These are phyloP conservation scores for Pelagia noctiluca DNA, from an alignment of 30 jellyfish, hydroid and myxozoan genomes.

Conservation along the genomic window DNA sequence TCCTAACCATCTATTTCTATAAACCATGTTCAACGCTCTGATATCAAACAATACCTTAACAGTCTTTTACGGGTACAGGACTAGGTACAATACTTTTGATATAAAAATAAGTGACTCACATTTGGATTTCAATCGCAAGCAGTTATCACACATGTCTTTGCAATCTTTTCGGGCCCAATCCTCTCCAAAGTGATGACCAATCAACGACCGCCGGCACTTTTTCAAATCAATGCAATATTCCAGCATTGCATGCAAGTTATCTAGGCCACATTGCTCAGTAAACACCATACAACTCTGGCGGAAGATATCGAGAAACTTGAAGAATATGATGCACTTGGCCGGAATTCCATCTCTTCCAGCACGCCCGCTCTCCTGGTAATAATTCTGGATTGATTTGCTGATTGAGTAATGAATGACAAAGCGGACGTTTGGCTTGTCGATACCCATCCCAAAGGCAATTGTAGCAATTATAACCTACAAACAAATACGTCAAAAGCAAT, in stretches of 20 bases:
- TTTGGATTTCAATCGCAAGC: constrained; percentile 7
- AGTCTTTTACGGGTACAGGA: no score
- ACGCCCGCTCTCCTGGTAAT: constrained; percentile 97
- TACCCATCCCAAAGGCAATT: constrained; percentile 97
- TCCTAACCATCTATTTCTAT: no score
- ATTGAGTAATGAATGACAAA: constrained; percentile 90
- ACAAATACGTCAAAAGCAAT: no score
- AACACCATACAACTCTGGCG: constrained; percentile 86
- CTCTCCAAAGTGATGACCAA: constrained; percentile 85
- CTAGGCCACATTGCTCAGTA: constrained; percentile 88
- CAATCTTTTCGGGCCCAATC: constrained; percentile 66
- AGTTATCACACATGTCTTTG: constrained; percentile 85
- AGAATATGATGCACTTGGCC: constrained; percentile 84
- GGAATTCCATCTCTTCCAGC: constrained; percentile 90
- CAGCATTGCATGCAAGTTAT: constrained; percentile 79
- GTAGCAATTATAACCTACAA: constrained; percentile 94
- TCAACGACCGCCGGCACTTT: constrained; percentile 72
- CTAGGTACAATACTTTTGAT: no score
- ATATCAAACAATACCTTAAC: no score
- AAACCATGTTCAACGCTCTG: no score
- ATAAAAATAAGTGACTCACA: constrained; percentile 11
- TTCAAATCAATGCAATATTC: constrained; percentile 72
- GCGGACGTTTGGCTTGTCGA: constrained; percentile 93
- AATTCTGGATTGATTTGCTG: constrained; percentile 92
- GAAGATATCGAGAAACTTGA: constrained; percentile 80